phyloP scores from a whole-genome alignment of 2,113 vertebrate species.

The Empidonax alnorum region DNA sequence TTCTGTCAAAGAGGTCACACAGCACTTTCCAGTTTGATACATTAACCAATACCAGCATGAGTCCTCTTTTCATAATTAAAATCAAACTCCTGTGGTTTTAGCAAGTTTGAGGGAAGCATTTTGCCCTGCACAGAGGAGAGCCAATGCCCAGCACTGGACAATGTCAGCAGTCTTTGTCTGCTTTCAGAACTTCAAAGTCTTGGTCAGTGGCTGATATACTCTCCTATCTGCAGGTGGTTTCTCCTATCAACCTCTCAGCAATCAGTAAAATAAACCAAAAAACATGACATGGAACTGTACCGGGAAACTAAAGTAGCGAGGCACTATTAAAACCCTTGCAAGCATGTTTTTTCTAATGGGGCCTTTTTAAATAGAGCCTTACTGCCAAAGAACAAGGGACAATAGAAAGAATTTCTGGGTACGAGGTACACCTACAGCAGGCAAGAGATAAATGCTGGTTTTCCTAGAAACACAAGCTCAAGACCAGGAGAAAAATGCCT shows the following conservation, averaged over 20 bases:
- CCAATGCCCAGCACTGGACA: background rate
- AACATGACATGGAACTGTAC: background rate
- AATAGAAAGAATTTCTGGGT: background rate
- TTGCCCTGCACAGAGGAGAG: background rate
- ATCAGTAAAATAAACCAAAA: background rate
- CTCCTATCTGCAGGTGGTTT: background rate
- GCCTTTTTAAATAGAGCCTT: background rate
- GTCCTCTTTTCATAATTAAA: conserved; percentile 13
- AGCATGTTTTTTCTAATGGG: background rate
- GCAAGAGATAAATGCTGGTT: background rate
- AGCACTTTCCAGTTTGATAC: background rate
- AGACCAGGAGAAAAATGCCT: background rate
- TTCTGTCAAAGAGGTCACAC: conserved; percentile 8
- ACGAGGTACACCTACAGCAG: background rate
- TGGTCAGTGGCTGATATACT: background rate
- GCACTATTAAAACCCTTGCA: background rate
- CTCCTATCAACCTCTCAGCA: background rate
- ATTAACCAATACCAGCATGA: background rate
- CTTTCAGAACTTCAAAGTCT: background rate
- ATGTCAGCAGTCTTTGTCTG: background rate
- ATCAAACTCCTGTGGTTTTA: background rate
- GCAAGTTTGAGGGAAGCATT: background rate
- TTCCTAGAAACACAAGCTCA: background rate
- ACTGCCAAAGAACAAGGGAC: background rate
- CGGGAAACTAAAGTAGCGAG: background rate